A percentile compares a stretch with the other conserved stretches of the same genome.
These are phyloP conservation scores for Tympanuchus pallidicinctus DNA, from an alignment of 2,113 vertebrate species.

Conservation along the genomic window DNA sequence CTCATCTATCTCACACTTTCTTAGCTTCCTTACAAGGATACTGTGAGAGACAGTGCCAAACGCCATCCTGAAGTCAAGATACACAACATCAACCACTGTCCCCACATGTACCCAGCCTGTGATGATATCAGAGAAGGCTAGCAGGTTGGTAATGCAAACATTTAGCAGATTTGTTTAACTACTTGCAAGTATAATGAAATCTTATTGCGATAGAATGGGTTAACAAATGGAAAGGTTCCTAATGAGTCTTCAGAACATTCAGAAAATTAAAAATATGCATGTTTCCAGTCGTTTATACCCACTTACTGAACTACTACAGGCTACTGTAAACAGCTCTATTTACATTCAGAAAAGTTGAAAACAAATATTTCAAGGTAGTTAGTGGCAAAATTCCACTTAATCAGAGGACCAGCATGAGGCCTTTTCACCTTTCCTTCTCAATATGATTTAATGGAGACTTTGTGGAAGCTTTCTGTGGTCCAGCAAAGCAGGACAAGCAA, in stretches of 20 bases:
- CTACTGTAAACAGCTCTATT: background rate
- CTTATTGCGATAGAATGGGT: slow-evolving; percentile 17
- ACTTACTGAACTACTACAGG: background rate
- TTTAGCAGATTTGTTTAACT: slow-evolving; percentile 77
- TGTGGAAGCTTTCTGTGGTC: background rate
- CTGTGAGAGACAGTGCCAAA: too few species aligned
- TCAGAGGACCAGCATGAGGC: background rate
- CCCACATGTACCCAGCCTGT: too few species aligned
- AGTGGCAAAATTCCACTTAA: background rate
- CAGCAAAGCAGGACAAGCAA: background rate
- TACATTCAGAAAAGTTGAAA: background rate
- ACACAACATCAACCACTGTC: too few species aligned
- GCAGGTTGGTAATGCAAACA: slow-evolving; percentile 48
- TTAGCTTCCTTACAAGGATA: too few species aligned
- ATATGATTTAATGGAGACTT: background rate
- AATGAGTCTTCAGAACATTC: slow-evolving; percentile 20
- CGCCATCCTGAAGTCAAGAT: too few species aligned
- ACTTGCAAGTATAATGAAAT: slow-evolving; percentile 74
- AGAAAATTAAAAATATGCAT: background rate
- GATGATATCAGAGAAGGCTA: too few species aligned
- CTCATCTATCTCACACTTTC: too few species aligned
- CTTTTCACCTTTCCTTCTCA: background rate
- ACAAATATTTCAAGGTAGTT: background rate
- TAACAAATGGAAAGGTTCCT: slow-evolving; percentile 42
- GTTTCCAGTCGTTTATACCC: background rate